Evolutionary conservation across 1,140 invertebrate species (phyloP), one percentile per base, ranked within the genome.

Genomic region (Drosophila fuyamai): DNA sequence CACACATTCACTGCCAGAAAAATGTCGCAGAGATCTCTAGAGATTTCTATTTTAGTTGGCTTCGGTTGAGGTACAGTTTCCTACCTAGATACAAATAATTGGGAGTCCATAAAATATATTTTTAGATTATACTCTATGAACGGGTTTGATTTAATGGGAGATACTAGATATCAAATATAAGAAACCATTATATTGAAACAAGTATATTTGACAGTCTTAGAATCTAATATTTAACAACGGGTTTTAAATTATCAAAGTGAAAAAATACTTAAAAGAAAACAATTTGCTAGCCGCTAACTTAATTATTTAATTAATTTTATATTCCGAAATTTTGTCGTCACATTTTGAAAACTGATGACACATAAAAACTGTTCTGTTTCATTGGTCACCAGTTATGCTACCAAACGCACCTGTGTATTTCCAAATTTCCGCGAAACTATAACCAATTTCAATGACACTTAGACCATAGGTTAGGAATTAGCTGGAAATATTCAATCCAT

Each of bases 21-120:
- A 55, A 38, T 60, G 38, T 23, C 14, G 60, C 32, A 43, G 60
- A 63, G 60, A 63, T 61, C 60, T 59, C 55, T 27, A 60, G 60
- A 41, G 60, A 35, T 18, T 43, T 4, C 36, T 36, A 60, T 60
- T 27, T 27, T n/a, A 40, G 12, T 41, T 59, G 53, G 9, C 36
- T 23, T 23, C 2, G 23, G 23, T 23, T 41, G 4, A 2, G 35
- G 23, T 38, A 51, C 18, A 51, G 57, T 41, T 57, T 32, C 10
- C 1, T 10, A 14, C 5, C 44, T 12, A 23, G 12, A n/a, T n/a
- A 50, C 3, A 4, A 29, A 50, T 14, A 14, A 9, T 48, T 32
- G 47, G 27, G 48, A 1, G 6, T 1, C 13, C 27, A 50, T 14
- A 9, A 14, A 50, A n/a, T 16, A 4, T 16, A 32, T 35, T 12